Evolutionary conservation across 2,888 invertebrate genomes (phyloP).

Genomic region (Epinotia ramella): DNA sequence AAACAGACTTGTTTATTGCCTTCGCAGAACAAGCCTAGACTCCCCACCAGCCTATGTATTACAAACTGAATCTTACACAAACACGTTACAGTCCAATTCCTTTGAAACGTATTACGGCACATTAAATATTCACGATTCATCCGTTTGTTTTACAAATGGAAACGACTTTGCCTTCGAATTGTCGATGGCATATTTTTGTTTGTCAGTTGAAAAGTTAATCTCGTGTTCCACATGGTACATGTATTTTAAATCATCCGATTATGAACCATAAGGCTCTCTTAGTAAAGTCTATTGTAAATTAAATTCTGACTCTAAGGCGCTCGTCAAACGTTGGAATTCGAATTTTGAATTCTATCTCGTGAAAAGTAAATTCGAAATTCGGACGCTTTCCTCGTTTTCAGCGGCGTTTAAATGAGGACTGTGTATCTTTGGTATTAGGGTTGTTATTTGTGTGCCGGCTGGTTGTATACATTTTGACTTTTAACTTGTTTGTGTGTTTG

Average conservation of each 20-base stretch:
- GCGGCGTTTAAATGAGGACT: neutral
- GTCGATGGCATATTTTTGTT: slow-evolving; percentile 41
- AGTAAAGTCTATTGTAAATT: neutral
- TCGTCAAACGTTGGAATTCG: slow-evolving; percentile 6
- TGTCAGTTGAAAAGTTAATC: slow-evolving; percentile 43
- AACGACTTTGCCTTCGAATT: slow-evolving; percentile 37
- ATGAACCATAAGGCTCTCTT: neutral
- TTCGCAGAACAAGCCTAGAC: slow-evolving; percentile 14
- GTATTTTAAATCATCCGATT: neutral
- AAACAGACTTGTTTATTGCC: slow-evolving; percentile 32
- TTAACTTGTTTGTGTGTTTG: slow-evolving; percentile 28
- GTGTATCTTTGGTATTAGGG: slow-evolving; percentile 23
- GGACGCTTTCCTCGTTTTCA: neutral
- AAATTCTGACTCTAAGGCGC: neutral
- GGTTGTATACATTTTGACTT: slow-evolving; percentile 19
- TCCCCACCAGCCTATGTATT: neutral
- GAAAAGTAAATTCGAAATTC: slow-evolving; percentile 6
- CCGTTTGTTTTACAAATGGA: slow-evolving; percentile 40
- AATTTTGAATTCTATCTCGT: slow-evolving; percentile 24
- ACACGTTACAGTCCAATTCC: slow-evolving; percentile 2
- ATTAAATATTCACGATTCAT: slow-evolving; percentile 40
- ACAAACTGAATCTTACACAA: neutral
- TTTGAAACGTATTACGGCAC: neutral
- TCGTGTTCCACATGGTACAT: neutral
- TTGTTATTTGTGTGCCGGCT: slow-evolving; percentile 9